Evolutionary conservation across 2,797 vertebrate genomes (phyloP), one percentile per base, ranked within the genome.

Genomic region (Lagocephalus sceleratus): DNA sequence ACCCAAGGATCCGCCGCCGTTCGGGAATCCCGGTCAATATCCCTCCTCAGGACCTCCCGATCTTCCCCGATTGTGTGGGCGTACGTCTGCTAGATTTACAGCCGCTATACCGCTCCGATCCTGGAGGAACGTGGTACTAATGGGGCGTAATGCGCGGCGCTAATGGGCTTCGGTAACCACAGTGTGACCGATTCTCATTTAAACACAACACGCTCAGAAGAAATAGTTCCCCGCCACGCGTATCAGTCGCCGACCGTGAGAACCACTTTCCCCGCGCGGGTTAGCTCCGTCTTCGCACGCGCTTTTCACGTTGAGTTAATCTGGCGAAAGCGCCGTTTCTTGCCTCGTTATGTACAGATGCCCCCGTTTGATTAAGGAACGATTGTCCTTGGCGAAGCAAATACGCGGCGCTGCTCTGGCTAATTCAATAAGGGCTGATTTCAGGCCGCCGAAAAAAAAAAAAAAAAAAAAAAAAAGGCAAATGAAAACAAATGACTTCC

Each of bases 131-230:
- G 47, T 51, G 50, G 72, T 62, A 57, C 53, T 75, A 73, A 78
- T 75, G 62, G 56, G 3, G 41, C 14, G 54, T 62, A 68, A 68
- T 66, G 32, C 32, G 14, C 11, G 58, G 60, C 45, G 32, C 52
- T 70, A 60, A 82, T 73, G 75, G 62, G 21, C 61, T 51, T 54
- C 54, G 79, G 48, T 57, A 63, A 61, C 40, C 41, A 56, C 32
- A 47, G 15, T 62, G 57, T 61, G 53, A 60, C n/a, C 65, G 29
- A 47, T 40, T 44, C 59, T 61, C 38, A 6, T 41, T 63, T 51
- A 60, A 51, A 71, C 25, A 41, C 9, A 67, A 59, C 29, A 61
- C 9, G 25, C 39, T 54, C 35, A 55, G 29, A 51, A 29, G 32
- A 41, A 56, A 54, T 0, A 51, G 44, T 54, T 75, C 56, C 16